Conservation (phyloP, 2,113 vertebrate genomes). For the Edolisoma coerulescens region DNA sequence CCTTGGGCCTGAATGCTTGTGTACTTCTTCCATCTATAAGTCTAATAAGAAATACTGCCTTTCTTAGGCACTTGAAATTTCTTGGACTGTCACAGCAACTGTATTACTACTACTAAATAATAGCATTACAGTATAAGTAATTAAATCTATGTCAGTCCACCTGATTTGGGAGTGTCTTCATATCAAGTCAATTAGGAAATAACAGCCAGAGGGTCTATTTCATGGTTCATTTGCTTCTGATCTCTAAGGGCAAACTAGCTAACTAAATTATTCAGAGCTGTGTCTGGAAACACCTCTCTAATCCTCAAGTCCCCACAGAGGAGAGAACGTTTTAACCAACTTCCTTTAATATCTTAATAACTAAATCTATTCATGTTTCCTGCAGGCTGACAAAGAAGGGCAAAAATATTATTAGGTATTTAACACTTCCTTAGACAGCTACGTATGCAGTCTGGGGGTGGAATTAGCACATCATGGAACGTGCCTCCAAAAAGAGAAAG, state of each 20-base stretch:
- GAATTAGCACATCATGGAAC: background rate
- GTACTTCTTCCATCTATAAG: background rate
- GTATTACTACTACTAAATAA: constrained; percentile 47
- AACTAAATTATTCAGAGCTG: constrained; percentile 68
- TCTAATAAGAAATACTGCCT: background rate
- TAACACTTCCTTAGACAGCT: constrained; percentile 22
- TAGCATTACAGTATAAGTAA: constrained; percentile 36
- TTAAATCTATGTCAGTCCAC: constrained; percentile 52
- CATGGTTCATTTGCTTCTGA: constrained; percentile 59
- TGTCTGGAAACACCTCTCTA: constrained; percentile 57
- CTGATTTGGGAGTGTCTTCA: constrained; percentile 49
- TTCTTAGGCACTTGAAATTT: background rate
- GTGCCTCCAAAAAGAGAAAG: background rate
- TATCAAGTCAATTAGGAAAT: constrained; percentile 57
- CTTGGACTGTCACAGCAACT: background rate
- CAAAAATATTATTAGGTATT: constrained; percentile 14
- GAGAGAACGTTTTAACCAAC: constrained; percentile 31
- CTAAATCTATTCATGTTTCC: constrained; percentile 44
- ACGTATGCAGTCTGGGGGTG: background rate
- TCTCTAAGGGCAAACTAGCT: constrained; percentile 58
- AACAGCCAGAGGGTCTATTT: constrained; percentile 63
- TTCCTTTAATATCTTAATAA: constrained; percentile 63
- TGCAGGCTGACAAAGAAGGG: constrained; percentile 12
- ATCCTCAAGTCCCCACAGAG: constrained; percentile 55
- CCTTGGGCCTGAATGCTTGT: background rate